Base-by-base conservation (phyloP, 2,797 vertebrate genomes). In the Momotus momota region DNA sequence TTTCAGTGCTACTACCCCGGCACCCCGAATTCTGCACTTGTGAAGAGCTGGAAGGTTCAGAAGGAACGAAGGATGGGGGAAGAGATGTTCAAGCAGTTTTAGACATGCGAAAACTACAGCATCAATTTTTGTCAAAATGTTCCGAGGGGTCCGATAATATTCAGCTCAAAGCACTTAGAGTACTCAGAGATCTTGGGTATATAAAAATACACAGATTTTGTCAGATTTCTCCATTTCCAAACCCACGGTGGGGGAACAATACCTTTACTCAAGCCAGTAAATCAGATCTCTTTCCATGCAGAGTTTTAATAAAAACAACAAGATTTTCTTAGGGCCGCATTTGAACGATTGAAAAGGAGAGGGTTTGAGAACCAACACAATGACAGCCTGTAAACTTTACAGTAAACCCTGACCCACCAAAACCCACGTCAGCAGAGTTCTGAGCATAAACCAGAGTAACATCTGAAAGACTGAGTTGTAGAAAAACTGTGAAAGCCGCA, bases 401-500 rank as follows among this genome's bases (percentile, higher is more conserved):
- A 51, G 38, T 43, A 64, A 89, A 35, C 58, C 52, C 78, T 54
- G 52, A 64, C 31, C 58, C 61, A 86, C 46, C 41, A 67, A 87
- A 94, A 94, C 45, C 7, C 35, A 72, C 14, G 75, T 26, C 29
- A 80, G 60, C 22, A 26, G 4, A 40, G 60, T 70, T 94, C 10
- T 0, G 0, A 81, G 62, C 54, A n/a, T 20, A 91, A 93, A 81
- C 25, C 60, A 78, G 51, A 35, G 9, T 55, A 80, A 82, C 7
- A 12, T 38, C 51, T 55, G 62, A 51, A 46, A 61, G 54, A 79
- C 61, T 33, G 83, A 83, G 51, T 38, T 74, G 77, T 9, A 75
- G 72, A 45, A 87, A 67, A 93, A 35, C 54, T 57, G 51, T 75
- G 74, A 90, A 90, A 86, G 38, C 26, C 35, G 38, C 69, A 13